Evolutionary conservation across 2,888 invertebrate species (phyloP).

Genomic region (Diplolepis rosae): DNA sequence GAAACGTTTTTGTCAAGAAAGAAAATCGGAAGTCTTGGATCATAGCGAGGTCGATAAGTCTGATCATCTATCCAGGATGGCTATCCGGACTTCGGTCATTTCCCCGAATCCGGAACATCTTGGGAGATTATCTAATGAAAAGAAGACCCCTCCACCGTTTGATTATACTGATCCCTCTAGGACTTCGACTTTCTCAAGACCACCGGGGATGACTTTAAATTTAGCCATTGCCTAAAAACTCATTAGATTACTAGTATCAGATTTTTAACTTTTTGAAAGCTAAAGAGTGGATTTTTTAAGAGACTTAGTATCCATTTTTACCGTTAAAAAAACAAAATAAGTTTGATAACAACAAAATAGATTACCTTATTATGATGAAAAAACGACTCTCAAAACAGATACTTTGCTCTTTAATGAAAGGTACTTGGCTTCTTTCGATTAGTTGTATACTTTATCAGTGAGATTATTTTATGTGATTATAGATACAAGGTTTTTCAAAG

Average conservation of each 20-base stretch:
- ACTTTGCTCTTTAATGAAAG: background rate
- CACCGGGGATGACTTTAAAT: conserved; percentile 64
- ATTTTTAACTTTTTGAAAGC: background rate
- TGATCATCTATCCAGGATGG: conserved; percentile 70
- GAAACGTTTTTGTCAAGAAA: conserved; percentile 21
- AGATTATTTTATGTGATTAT: conserved; percentile 24
- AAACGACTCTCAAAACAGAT: no score
- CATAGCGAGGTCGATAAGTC: conserved; percentile 13
- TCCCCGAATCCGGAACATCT: conserved; percentile 76
- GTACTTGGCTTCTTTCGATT: background rate
- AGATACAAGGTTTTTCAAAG: background rate
- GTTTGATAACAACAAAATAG: no score
- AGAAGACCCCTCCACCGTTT: conserved; percentile 48
- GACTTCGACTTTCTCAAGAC: conserved; percentile 64
- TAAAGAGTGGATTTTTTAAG: background rate
- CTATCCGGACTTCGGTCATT: conserved; percentile 76
- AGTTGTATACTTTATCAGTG: background rate
- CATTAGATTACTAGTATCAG: no score
- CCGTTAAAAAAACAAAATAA: no score
- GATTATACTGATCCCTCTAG: conserved; percentile 54
- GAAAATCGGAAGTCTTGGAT: conserved; percentile 28
- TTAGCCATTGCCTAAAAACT: conserved; percentile 61
- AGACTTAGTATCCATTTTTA: no score
- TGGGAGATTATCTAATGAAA: conserved; percentile 48
- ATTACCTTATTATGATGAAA: background rate